These are phyloP conservation scores for Zoanthus solanderi DNA, from an alignment of 92 coral and sea anemone genomes.

Conservation along the genomic window DNA sequence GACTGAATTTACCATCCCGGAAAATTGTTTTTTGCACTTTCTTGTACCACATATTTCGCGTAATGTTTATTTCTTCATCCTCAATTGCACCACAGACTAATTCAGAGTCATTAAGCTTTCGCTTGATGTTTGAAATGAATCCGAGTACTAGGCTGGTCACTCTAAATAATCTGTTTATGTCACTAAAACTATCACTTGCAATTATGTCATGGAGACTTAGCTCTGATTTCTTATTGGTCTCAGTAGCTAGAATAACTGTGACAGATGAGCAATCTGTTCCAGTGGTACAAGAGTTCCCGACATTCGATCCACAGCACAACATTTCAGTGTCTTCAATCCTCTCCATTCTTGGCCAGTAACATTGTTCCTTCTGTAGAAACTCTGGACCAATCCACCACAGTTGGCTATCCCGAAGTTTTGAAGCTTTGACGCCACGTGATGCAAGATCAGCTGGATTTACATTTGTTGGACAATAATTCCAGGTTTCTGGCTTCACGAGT, in stretches of 20 bases:
- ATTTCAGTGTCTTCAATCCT: background rate
- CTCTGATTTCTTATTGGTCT: background rate
- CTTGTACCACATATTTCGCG: slow-evolving; percentile 18
- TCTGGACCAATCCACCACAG: slow-evolving; percentile 42
- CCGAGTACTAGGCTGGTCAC: slow-evolving; percentile 29
- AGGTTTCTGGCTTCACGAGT: slow-evolving; percentile 29
- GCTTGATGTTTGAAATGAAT: slow-evolving; percentile 22
- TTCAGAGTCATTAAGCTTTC: too few relatives aligned
- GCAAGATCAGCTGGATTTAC: slow-evolving; percentile 27
- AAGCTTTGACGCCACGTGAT: slow-evolving; percentile 21
- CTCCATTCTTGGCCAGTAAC: slow-evolving; percentile 16
- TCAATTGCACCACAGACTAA: slow-evolving; percentile 1
- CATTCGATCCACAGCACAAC: too few relatives aligned
- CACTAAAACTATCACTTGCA: background rate
- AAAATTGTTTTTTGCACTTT: background rate
- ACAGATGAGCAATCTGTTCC: too few relatives aligned
- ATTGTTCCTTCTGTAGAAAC: background rate
- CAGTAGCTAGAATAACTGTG: background rate
- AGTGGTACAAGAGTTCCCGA: too few relatives aligned
- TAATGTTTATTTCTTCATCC: background rate
- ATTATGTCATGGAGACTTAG: background rate
- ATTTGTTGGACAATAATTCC: slow-evolving; percentile 42
- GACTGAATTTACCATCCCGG: slow-evolving; percentile 26
- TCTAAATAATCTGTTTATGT: slow-evolving; percentile 11
- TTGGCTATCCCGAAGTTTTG: background rate